Base-by-base conservation (phyloP, 1,140 invertebrate genomes). In the Phymorhynchus buccinoides region DNA sequence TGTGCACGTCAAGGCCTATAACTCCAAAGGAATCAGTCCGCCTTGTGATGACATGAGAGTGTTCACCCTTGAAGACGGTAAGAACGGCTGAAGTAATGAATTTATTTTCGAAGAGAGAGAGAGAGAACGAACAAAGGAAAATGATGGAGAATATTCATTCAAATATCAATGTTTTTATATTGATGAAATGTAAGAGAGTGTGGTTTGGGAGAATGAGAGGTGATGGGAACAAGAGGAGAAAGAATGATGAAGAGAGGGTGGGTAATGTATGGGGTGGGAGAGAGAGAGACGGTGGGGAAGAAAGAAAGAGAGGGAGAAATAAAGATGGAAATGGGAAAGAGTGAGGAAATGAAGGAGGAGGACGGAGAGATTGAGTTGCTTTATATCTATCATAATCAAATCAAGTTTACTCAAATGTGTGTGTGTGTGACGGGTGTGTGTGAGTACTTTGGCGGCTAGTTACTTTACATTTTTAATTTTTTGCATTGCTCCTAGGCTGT, bases 1-100 rank as follows among this genome's bases (percentile, higher is more conserved):
- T 73, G 95, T 98, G 1, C 96, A 98, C 41, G 96, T 99, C 0
- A 97, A 98, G 92, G 97, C 97, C 3, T 98, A 97, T 91, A 99
- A 99, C 89, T 96, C 96, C 52, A 95, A 97, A 87, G 98, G 98
- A 1, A 95, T 96, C 68, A 97, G 97, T 41, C 97, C 97, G 4
- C 93, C 96, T 0, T 96, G 96, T 0, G 95, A 96, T 78, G 95
- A 96, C 71, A 94, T 96, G 0, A 94, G 95, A 88, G 96, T 96
- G 0, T 96, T 96, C 89, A 98, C 97, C 39, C 95, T 97, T 89
- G 97, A 98, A 94, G 97, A 97, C 93, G 97, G 97, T 98, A 94
- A 95, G 93, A 86, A n/a, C n/a, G n/a, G 0, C 96, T 96, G 93
- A 86, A 30, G 7, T 35, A n/a, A n/a, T 35, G 27, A 9, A 16